Conservation (phyloP, 2,797 vertebrate genomes). For the Catamblyrhynchus diadema region DNA sequence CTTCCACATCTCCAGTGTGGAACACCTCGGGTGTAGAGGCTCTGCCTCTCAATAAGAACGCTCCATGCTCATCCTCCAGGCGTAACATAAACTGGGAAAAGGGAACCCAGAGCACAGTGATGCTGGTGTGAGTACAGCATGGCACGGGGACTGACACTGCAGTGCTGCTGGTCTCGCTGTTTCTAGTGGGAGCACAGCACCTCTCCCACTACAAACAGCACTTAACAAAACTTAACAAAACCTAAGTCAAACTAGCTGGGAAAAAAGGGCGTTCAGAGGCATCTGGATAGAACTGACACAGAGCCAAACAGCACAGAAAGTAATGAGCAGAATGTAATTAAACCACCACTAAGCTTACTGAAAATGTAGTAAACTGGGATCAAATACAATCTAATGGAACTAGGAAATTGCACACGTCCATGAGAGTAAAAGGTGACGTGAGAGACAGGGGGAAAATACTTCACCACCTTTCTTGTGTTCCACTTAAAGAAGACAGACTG, state of each 20-base stretch:
- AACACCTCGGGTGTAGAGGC: conserved; percentile 64
- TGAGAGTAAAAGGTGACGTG: not conserved
- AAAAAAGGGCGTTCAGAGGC: not conserved
- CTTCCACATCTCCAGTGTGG: not conserved
- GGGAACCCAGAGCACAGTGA: not conserved
- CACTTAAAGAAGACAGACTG: not conserved
- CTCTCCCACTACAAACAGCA: not conserved
- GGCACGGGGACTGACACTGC: fast-evolving
- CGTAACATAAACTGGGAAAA: conserved; percentile 80
- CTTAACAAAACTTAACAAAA: not conserved
- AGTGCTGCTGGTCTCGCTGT: not conserved
- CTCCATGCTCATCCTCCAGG: conserved; percentile 75
- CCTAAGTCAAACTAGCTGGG: not conserved
- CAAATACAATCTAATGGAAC: not conserved
- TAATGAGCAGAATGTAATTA: not conserved
- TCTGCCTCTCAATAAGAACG: conserved; percentile 78
- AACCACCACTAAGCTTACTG: too few species aligned
- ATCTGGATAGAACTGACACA: not conserved
- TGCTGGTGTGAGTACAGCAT: not conserved
- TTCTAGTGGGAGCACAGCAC: not conserved
- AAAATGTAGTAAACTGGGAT: not conserved
- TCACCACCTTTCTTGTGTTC: not conserved
- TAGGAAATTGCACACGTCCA: not conserved
- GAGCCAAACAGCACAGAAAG: not conserved
- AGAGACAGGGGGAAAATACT: not conserved